Conservation (phyloP, 2,797 vertebrate genomes). For the Apogon talboti region DNA sequence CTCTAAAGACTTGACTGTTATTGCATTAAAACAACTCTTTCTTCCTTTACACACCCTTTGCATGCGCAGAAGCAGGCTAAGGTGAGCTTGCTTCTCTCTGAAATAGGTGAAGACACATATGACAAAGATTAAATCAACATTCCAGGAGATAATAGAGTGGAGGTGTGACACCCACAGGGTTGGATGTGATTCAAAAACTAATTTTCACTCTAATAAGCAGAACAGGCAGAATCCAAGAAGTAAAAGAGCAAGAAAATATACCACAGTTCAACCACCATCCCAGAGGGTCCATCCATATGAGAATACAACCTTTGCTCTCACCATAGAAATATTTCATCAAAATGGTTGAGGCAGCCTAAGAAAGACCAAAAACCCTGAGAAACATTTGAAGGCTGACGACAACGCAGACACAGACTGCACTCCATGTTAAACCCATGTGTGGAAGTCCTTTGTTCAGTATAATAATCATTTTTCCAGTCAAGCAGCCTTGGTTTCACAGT, state of each 20-base stretch:
- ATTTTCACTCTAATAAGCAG: slow-evolving; percentile 2
- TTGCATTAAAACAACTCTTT: slow-evolving; percentile 15
- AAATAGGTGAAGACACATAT: slow-evolving; percentile 6
- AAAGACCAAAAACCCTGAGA: not conserved
- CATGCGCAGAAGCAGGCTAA: slow-evolving; percentile 12
- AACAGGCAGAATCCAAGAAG: not conserved
- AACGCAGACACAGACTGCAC: not conserved
- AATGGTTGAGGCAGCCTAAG: not conserved
- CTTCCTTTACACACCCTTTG: slow-evolving; percentile 7
- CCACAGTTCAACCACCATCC: not conserved
- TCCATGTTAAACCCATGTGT: slow-evolving; percentile 5
- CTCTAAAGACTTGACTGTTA: slow-evolving; percentile 25
- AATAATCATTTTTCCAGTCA: slow-evolving; percentile 11
- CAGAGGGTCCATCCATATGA: not conserved
- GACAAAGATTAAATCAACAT: slow-evolving; percentile 30
- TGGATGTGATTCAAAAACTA: not conserved
- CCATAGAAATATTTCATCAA: slow-evolving; percentile 21
- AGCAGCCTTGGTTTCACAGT: slow-evolving; percentile 14
- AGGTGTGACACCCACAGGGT: slow-evolving; percentile 5
- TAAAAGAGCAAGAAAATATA: not conserved
- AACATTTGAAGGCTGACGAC: slow-evolving; percentile 3
- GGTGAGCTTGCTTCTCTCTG: not conserved
- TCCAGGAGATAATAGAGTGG: not conserved
- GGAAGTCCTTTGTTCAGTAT: not conserved
- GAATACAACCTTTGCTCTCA: slow-evolving; percentile 6